A percentile compares a stretch with the other conserved stretches of the same genome.
Conservation (phyloP, 2,797 vertebrate species). For the Sebastes oblongus region DNA sequence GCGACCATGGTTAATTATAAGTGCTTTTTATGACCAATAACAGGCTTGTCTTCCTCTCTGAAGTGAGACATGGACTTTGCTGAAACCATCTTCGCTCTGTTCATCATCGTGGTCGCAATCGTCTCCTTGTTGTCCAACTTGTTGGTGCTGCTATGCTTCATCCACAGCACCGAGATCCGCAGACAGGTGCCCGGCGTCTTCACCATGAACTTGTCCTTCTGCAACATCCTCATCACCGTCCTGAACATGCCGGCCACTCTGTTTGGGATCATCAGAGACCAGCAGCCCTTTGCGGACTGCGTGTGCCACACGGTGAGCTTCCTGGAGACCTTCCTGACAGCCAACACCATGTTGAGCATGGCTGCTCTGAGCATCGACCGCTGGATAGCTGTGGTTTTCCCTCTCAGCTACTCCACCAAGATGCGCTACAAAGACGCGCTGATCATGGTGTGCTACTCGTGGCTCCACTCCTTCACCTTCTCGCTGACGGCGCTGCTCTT, state of each 20-base stretch:
- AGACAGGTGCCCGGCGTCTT: slow-evolving; percentile 87
- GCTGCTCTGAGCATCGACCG: slow-evolving; percentile 88
- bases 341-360: slow-evolving; percentile 88
- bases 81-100: slow-evolving; percentile 83
- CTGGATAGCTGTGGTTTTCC: slow-evolving; percentile 89
- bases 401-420: slow-evolving; percentile 86
- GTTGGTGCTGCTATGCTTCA: slow-evolving; percentile 87
- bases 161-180: slow-evolving; percentile 88
- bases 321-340: slow-evolving; percentile 87
- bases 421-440: slow-evolving; percentile 88
- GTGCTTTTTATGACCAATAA: slow-evolving; percentile 25
- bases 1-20: slow-evolving; percentile 55
- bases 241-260: slow-evolving; percentile 87
- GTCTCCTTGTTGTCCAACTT: slow-evolving; percentile 85
- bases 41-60: slow-evolving; percentile 57
- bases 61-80: slow-evolving; percentile 88
- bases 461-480: slow-evolving; percentile 88
- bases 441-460: slow-evolving; percentile 87
- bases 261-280: slow-evolving; percentile 80
- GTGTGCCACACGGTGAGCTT: slow-evolving; percentile 85
- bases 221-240: slow-evolving; percentile 87
- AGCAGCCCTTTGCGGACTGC: slow-evolving; percentile 85
- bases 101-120: slow-evolving; percentile 84
- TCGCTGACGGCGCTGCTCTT: slow-evolving; percentile 84
- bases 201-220: slow-evolving; percentile 87